Evolutionary conservation across 2,113 vertebrate genomes (phyloP).

Genomic region (Crypturellus undulatus): DNA sequence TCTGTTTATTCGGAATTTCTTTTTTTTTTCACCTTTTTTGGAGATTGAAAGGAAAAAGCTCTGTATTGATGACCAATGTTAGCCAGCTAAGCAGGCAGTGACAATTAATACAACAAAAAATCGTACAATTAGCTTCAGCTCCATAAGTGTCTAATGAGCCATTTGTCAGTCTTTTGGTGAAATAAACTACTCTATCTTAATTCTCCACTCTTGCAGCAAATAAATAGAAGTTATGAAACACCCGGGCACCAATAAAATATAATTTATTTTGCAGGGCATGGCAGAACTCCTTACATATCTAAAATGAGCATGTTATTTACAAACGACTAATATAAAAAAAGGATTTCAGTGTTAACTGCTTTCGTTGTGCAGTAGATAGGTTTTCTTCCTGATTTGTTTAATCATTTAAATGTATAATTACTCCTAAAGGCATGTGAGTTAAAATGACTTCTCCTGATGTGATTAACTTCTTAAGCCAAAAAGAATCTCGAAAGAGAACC

Average conservation of each 20-base stretch:
- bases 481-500: conserved; percentile 72
- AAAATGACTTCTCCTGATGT: conserved; percentile 72
- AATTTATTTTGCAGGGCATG: conserved; percentile 81
- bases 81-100: conserved; percentile 71
- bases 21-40: background rate
- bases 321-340: conserved; percentile 76
- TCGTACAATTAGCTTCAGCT: conserved; percentile 79
- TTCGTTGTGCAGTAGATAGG: conserved; percentile 69
- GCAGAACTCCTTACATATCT: conserved; percentile 77
- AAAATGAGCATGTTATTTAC: conserved; percentile 80
- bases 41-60: conserved; percentile 14
- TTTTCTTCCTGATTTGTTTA: conserved; percentile 79
- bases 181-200: conserved; percentile 83
- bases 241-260: conserved; percentile 79
- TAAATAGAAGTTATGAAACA: conserved; percentile 84
- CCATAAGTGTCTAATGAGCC: conserved; percentile 82
- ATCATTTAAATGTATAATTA: conserved; percentile 82
- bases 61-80: conserved; percentile 66
- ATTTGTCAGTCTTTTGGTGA: conserved; percentile 83
- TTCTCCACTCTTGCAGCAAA: conserved; percentile 82
- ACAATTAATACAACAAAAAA: conserved; percentile 78
- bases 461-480: conserved; percentile 73
- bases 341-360: conserved; percentile 73
- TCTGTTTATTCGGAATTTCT: conserved; percentile 49
- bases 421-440: conserved; percentile 75